phyloP scores from a whole-genome alignment of 2,797 vertebrate genomes.

The Crax fasciolata region DNA sequence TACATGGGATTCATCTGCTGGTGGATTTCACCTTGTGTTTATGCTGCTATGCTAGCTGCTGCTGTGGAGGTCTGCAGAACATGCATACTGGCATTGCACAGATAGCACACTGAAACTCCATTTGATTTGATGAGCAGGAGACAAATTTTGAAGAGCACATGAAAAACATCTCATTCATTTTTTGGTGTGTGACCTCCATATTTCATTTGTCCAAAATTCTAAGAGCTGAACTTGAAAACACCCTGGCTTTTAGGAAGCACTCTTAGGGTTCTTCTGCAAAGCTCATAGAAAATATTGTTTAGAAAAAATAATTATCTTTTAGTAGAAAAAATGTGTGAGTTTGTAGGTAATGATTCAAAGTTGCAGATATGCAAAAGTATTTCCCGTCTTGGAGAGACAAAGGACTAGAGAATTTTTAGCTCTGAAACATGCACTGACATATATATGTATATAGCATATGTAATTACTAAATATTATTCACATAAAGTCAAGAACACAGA shows the following conservation, averaged over 20 bases:
- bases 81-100: background rate
- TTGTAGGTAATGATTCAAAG: background rate
- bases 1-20: background rate
- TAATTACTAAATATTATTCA: background rate
- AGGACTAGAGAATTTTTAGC: background rate
- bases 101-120: background rate
- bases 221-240: background rate
- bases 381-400: background rate
- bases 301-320: constrained; percentile 1
- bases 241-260: background rate
- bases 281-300: background rate
- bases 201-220: background rate
- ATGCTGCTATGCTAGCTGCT: background rate
- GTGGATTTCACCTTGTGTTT: background rate
- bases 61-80: background rate
- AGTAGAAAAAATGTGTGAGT: background rate
- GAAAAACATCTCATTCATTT: background rate
- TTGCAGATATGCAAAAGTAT: background rate
- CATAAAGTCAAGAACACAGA: background rate
- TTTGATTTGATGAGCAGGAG: background rate
- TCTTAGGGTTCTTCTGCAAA: background rate
- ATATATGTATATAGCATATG: background rate
- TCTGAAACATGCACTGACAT: background rate
- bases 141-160: background rate
- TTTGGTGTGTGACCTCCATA: background rate